phyloP scores from a whole-genome alignment of 92 coral and sea anemone genomes.

The Epizoanthus ramosus region DNA sequence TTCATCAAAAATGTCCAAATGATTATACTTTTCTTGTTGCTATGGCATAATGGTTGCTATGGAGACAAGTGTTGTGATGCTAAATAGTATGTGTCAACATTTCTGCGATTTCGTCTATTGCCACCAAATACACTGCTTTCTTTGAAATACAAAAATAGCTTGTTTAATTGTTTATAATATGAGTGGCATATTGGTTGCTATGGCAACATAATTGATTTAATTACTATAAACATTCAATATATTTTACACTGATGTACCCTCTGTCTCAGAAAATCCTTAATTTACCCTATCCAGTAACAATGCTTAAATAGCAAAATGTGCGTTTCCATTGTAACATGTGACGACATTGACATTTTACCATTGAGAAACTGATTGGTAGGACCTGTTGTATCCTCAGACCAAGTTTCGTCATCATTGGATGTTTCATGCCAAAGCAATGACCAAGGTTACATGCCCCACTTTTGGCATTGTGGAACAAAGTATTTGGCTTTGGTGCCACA shows the following conservation, averaged over 20 bases:
- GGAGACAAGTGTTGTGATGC: neutral
- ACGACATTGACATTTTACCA: neutral
- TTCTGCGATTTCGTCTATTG: neutral
- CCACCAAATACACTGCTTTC: neutral
- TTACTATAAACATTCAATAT: neutral
- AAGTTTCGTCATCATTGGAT: neutral
- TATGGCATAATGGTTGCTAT: constrained; percentile 23
- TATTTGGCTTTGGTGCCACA: constrained; percentile 12
- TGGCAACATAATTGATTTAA: neutral
- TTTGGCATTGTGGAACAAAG: neutral
- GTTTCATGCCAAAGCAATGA: neutral
- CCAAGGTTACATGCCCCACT: constrained; percentile 8
- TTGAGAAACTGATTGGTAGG: constrained; percentile 5
- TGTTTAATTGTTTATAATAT: neutral
- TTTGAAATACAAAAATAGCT: neutral
- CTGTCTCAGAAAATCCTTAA: neutral
- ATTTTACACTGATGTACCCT: constrained; percentile 1
- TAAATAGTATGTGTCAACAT: neutral
- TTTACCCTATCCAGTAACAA: neutral
- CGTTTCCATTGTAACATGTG: constrained; percentile 15
- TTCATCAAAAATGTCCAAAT: too few species aligned
- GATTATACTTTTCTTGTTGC: neutral
- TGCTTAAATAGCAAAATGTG: neutral
- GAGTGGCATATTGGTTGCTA: constrained; percentile 9
- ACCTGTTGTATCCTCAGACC: neutral